phyloP scores from a whole-genome alignment of 2,113 vertebrate genomes.

The Anarhynchus alexandrinus region DNA sequence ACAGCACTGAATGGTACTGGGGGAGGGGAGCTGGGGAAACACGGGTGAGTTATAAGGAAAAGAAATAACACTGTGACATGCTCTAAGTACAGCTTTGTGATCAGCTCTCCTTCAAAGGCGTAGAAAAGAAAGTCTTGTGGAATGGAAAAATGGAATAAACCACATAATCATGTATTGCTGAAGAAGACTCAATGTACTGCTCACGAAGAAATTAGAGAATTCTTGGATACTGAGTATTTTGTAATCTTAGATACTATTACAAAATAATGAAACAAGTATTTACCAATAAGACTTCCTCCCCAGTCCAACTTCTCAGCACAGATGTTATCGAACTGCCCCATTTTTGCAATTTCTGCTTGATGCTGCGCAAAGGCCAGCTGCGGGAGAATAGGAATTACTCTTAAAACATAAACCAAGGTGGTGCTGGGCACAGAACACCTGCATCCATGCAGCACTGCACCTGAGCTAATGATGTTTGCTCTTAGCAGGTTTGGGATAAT shows the following conservation, averaged over 20 bases:
- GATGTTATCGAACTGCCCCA: slow-evolving; percentile 62
- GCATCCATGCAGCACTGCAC: not conserved
- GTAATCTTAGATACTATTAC: not conserved
- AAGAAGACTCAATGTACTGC: not conserved
- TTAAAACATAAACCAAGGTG: accelerated
- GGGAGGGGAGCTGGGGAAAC: not conserved
- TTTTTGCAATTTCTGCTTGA: slow-evolving; percentile 82
- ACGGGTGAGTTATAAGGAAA: not conserved
- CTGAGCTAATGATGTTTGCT: accelerated
- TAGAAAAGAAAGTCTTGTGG: not conserved
- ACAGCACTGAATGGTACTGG: not conserved
- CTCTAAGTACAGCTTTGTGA: not conserved
- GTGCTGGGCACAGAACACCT: not conserved
- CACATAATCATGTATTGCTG: not conserved
- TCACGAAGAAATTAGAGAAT: not conserved
- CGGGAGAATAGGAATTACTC: not conserved
- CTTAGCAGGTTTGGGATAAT: not conserved
- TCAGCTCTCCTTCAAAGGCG: not conserved
- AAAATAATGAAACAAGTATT: not conserved
- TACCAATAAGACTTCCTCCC: slow-evolving; percentile 82
- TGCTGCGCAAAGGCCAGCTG: slow-evolving; percentile 89
- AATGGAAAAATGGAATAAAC: not conserved
- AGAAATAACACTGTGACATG: not conserved
- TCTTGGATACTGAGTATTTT: not conserved
- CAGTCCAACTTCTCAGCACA: slow-evolving; percentile 81